These are phyloP conservation scores for Holcopasites calliopsidis DNA, from an alignment of 1,140 invertebrate species.

Conservation along the genomic window DNA sequence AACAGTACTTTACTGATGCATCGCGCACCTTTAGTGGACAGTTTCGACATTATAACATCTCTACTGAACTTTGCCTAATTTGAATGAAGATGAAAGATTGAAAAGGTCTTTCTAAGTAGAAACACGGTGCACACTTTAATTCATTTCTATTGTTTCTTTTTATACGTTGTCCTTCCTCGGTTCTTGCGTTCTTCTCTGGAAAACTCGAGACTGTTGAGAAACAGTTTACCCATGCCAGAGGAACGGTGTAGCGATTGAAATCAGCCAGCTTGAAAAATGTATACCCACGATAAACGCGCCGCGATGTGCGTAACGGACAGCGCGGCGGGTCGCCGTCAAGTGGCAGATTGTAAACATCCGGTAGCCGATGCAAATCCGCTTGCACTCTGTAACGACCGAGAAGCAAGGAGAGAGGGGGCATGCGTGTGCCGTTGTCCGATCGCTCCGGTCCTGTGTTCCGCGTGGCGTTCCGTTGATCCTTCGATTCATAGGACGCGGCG, in stretches of 20 bases:
- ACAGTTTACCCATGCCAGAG: neutral
- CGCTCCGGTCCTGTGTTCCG: slow-evolving; percentile 14
- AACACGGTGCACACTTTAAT: too few relatives aligned
- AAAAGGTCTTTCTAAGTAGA: too few relatives aligned
- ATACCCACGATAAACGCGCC: slow-evolving; percentile 23
- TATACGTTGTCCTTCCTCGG: too few relatives aligned
- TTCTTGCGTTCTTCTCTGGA: too few relatives aligned
- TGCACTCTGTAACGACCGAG: slow-evolving; percentile 55
- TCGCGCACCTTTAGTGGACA: too few relatives aligned
- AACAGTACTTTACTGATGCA: too few relatives aligned
- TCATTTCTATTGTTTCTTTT: too few relatives aligned
- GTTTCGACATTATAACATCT: too few relatives aligned
- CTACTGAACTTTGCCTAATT: too few relatives aligned
- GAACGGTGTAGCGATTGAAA: slow-evolving; percentile 11
- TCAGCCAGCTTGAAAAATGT: slow-evolving; percentile 3
- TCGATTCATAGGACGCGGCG: slow-evolving; percentile 23
- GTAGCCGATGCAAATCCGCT: slow-evolving; percentile 68
- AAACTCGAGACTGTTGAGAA: too few relatives aligned
- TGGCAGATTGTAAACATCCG: slow-evolving; percentile 77
- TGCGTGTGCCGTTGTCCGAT: neutral
- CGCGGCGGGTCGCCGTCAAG: slow-evolving; percentile 64
- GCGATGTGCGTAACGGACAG: slow-evolving; percentile 27
- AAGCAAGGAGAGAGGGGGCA: slow-evolving; percentile 1
- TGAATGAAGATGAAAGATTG: too few relatives aligned
- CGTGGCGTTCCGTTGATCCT: slow-evolving; percentile 13